A percentile compares a stretch with the other conserved stretches of the same genome.
phyloP scores from a whole-genome alignment of 2,113 vertebrate species.

The Spilogale gracilis region DNA sequence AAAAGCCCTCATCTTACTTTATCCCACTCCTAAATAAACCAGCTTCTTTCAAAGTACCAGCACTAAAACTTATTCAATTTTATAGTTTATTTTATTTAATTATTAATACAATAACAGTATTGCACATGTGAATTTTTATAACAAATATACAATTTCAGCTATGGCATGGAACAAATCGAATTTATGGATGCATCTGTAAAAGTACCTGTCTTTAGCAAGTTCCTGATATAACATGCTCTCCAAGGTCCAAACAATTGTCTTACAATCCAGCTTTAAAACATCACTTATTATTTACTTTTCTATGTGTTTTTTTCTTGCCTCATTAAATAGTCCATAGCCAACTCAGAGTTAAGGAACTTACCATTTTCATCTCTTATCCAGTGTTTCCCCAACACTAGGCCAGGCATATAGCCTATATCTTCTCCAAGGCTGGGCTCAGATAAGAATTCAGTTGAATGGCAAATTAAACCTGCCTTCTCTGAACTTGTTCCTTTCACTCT shows the following conservation, averaged over 20 bases:
- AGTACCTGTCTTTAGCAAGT: conserved; percentile 21
- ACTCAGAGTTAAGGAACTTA: not conserved
- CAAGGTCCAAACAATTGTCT: not conserved
- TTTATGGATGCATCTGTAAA: not conserved
- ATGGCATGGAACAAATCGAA: not conserved
- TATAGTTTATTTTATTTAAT: conserved; percentile 28
- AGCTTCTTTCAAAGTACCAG: conserved; percentile 21
- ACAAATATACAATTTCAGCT: conserved; percentile 26
- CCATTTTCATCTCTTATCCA: not conserved
- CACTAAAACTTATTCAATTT: conserved; percentile 42
- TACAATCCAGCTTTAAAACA: conserved; percentile 22
- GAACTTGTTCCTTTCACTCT: not conserved
- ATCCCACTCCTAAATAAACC: conserved; percentile 50
- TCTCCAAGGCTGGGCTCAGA: not conserved
- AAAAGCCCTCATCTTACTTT: conserved; percentile 44
- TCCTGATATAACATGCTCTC: not conserved
- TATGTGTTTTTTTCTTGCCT: conserved; percentile 14
- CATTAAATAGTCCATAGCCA: not conserved
- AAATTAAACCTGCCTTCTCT: not conserved
- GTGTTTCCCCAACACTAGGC: not conserved
- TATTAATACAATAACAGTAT: not conserved
- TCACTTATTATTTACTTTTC: conserved; percentile 2
- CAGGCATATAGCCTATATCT: not conserved
- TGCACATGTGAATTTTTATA: conserved; percentile 32
- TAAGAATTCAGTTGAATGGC: conserved; percentile 1